These are phyloP conservation scores for Acanthaster planci DNA, from an alignment of 35 echinoderm and acorn worm species.

Conservation along the genomic window DNA sequence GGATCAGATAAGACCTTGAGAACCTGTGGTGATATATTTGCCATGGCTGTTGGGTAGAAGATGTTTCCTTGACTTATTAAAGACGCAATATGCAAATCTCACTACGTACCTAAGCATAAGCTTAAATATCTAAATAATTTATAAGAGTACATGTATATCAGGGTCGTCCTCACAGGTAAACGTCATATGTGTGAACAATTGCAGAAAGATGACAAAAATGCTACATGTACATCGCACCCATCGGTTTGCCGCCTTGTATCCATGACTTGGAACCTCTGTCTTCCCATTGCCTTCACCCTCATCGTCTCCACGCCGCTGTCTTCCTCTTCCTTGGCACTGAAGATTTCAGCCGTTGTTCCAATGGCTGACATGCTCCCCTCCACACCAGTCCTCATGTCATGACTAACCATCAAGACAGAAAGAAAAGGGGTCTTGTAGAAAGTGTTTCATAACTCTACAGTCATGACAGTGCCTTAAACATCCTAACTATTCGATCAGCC, in stretches of 20 bases:
- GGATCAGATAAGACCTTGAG: too few relatives aligned
- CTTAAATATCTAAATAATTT: neutral
- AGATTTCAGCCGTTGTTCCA: constrained; percentile 96
- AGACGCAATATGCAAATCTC: too few relatives aligned
- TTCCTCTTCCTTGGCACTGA: constrained; percentile 79
- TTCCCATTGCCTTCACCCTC: constrained; percentile 82
- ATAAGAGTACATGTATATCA: neutral
- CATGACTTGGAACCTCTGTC: constrained; percentile 91
- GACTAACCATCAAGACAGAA: constrained; percentile 24
- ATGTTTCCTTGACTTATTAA: too few relatives aligned
- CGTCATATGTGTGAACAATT: neutral
- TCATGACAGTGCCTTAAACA: too few relatives aligned
- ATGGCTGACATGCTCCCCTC: constrained; percentile 32
- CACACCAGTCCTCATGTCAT: neutral
- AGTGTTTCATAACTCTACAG: too few relatives aligned
- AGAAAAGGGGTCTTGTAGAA: neutral
- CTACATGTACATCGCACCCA: constrained; percentile 61
- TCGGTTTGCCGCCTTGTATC: constrained; percentile 87
- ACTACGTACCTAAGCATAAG: too few relatives aligned
- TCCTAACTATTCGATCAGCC: too few relatives aligned
- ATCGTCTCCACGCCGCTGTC: constrained; percentile 81
- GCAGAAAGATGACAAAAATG: neutral
- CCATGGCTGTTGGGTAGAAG: too few relatives aligned
- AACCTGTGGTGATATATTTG: too few relatives aligned
- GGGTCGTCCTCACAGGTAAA: neutral